Percentiles rank a stretch among this genome's conserved stretches.
Conservation (phyloP, 2,797 vertebrate genomes). For the Cottoperca gobio region DNA sequence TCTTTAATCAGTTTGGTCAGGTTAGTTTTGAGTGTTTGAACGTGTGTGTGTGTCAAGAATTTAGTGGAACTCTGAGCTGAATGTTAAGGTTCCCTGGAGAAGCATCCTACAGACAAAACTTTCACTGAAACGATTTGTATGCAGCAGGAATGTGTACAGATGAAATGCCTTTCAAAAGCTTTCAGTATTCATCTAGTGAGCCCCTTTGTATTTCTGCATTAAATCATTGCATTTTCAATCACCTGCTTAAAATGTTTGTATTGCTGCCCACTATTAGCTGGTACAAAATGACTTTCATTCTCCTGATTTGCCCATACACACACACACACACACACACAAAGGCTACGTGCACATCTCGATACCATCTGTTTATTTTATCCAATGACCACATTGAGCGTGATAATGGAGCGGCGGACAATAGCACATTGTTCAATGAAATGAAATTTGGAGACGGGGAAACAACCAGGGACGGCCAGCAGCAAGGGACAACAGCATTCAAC, state of each 20-base stretch:
- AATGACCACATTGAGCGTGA: slow-evolving; percentile 47
- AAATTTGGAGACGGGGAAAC: slow-evolving; percentile 63
- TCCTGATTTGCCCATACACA: slow-evolving; percentile 32
- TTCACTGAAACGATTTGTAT: slow-evolving; percentile 69
- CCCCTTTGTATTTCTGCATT: slow-evolving; percentile 65
- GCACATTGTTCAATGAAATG: slow-evolving; percentile 76
- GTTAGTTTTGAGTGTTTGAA: slow-evolving; percentile 45
- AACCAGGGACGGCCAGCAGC: slow-evolving; percentile 45
- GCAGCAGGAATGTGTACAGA: slow-evolving; percentile 63
- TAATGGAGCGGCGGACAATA: slow-evolving; percentile 67
- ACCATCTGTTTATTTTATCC: slow-evolving; percentile 74
- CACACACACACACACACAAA: too few relatives aligned
- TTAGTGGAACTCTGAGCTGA: slow-evolving; percentile 60
- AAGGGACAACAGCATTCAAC: slow-evolving; percentile 61
- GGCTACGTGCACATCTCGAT: slow-evolving; percentile 32
- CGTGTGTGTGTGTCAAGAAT: slow-evolving; percentile 54
- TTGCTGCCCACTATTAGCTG: slow-evolving; percentile 61
- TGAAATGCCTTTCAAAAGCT: slow-evolving; percentile 71
- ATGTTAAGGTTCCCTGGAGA: slow-evolving; percentile 61
- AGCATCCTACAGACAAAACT: slow-evolving; percentile 55
- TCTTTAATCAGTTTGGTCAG: slow-evolving; percentile 36
- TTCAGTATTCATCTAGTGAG: slow-evolving; percentile 73
- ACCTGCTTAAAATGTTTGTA: slow-evolving; percentile 68
- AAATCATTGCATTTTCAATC: slow-evolving; percentile 65
- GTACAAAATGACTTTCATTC: slow-evolving; percentile 64